Evolutionary conservation across 2,113 vertebrate genomes (phyloP).

Genomic region (Tetrax tetrax): DNA sequence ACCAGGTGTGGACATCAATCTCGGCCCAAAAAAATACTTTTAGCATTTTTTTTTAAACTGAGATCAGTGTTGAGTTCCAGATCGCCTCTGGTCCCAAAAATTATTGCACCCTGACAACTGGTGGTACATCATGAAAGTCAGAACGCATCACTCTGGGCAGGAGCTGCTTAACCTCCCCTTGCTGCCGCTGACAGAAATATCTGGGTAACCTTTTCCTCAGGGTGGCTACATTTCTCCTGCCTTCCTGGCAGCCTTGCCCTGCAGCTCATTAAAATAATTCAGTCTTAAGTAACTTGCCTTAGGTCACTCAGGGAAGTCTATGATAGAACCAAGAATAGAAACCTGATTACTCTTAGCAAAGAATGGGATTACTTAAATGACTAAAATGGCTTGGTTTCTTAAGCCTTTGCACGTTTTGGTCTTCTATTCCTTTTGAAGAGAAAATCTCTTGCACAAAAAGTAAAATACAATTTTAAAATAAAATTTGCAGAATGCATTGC

Average conservation of each 20-base stretch:
- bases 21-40: neutral
- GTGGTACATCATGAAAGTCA: neutral
- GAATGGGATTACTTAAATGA: conserved; percentile 63
- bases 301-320: conserved; percentile 49
- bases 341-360: conserved; percentile 55
- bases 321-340: conserved; percentile 61
- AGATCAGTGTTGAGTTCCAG: neutral
- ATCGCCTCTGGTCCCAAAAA: neutral
- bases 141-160: neutral
- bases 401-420: conserved; percentile 22
- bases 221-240: neutral
- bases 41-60: neutral
- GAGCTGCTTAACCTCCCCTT: neutral
- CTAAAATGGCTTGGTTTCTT: conserved; percentile 41
- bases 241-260: neutral
- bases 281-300: conserved; percentile 55
- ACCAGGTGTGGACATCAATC: neutral
- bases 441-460: neutral
- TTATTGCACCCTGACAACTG: neutral
- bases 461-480: neutral
- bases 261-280: conserved; percentile 57
- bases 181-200: neutral
- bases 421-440: neutral
- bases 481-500: conserved; percentile 20
- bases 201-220: neutral